These are phyloP conservation scores for Trogon surrucura DNA, from an alignment of 2,113 vertebrate species.

Conservation along the genomic window DNA sequence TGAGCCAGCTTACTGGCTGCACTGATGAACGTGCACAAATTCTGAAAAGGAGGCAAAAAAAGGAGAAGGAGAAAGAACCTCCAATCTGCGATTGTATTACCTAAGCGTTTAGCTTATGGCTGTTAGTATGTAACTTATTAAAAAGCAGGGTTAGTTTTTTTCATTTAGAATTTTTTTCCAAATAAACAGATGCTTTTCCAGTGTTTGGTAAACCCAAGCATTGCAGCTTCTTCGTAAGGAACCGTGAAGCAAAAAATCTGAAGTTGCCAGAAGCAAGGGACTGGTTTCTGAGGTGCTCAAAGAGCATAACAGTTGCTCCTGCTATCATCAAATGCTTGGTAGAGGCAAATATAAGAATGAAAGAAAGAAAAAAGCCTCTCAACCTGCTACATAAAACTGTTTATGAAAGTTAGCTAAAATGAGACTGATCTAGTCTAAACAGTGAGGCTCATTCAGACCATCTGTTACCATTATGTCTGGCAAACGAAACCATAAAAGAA, in stretches of 20 bases:
- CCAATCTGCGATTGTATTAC: background rate
- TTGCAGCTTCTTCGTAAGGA: background rate
- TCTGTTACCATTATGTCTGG: slow-evolving; percentile 45
- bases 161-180: background rate
- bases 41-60: slow-evolving; percentile 74
- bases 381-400: slow-evolving; percentile 6
- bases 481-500: slow-evolving; percentile 37
- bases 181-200: background rate
- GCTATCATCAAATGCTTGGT: background rate
- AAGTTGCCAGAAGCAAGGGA: background rate
- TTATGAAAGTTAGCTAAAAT: slow-evolving; percentile 10
- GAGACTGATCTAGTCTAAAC: slow-evolving; percentile 42
- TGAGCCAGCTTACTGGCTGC: slow-evolving; percentile 89
- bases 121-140: background rate
- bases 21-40: slow-evolving; percentile 87
- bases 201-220: background rate
- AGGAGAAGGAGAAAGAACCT: background rate
- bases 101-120: background rate
- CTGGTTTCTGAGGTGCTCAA: background rate
- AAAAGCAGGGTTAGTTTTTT: background rate
- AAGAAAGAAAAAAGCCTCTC: background rate
- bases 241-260: background rate
- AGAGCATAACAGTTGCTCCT: background rate
- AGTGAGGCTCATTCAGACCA: slow-evolving; percentile 50
- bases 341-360: background rate